Percentiles rank a stretch among this genome's conserved stretches.
Evolutionary conservation across 1,140 invertebrate genomes (phyloP).

Genomic region (Macrosteles quadrilineatus): DNA sequence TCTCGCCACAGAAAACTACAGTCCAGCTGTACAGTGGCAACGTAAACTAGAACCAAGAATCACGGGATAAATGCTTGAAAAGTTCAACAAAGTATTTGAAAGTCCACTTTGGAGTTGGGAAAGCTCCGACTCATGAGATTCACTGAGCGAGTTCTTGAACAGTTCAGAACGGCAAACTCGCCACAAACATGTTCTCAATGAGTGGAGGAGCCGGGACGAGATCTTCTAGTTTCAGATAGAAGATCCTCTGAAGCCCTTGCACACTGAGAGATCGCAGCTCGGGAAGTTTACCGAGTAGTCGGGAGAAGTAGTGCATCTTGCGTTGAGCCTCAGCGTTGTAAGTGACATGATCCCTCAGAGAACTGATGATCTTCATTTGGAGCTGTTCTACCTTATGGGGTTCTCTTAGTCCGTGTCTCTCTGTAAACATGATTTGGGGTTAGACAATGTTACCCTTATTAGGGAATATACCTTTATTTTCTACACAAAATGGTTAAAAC

Average conservation of each 20-base stretch:
- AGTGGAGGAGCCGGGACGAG: conserved; percentile 87
- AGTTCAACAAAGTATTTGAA: neutral
- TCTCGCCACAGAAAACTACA: neutral
- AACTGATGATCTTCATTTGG: conserved; percentile 94
- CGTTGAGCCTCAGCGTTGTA: conserved; percentile 88
- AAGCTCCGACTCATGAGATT: no score
- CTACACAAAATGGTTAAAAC: no score
- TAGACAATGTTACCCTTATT: no score
- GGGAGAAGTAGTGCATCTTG: conserved; percentile 89
- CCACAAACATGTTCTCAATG: conserved; percentile 93
- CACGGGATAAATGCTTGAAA: neutral
- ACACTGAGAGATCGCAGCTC: conserved; percentile 89
- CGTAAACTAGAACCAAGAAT: neutral
- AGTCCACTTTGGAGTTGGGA: neutral
- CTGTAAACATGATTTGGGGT: conserved; percentile 67
- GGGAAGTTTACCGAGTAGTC: conserved; percentile 85
- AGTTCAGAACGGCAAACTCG: conserved; percentile 83
- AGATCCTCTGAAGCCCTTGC: conserved; percentile 91
- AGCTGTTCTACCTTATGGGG: conserved; percentile 89
- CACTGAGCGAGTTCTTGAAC: neutral
- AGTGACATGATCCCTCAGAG: conserved; percentile 90
- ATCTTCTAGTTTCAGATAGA: conserved; percentile 92
- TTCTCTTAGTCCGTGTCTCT: conserved; percentile 89
- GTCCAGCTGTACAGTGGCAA: neutral
- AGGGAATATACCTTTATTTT: no score